Evolutionary conservation across 2,888 invertebrate species (phyloP).

Genomic region (Xylocampa areola): DNA sequence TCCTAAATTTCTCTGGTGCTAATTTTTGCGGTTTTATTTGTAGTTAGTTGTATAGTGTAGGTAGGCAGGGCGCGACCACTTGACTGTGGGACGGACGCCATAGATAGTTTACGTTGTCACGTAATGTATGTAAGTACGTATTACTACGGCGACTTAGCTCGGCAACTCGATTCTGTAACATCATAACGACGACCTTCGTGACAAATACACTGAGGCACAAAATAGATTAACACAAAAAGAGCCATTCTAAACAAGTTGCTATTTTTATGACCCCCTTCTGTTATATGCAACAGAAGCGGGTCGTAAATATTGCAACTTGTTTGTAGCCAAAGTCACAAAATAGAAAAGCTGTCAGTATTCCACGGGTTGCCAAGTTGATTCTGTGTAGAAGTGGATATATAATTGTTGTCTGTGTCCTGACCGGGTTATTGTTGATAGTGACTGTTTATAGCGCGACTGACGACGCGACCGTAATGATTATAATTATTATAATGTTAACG

Average conservation of each 20-base stretch:
- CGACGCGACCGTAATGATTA: slow-evolving; percentile 34
- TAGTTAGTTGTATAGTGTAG: slow-evolving; percentile 50
- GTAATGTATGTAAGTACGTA: slow-evolving; percentile 33
- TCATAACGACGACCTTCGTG: not conserved
- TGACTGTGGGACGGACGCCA: slow-evolving; percentile 33
- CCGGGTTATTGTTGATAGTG: slow-evolving; percentile 29
- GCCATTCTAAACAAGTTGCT: no score
- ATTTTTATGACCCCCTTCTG: no score
- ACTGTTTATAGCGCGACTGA: slow-evolving; percentile 29
- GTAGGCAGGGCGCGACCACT: slow-evolving; percentile 32
- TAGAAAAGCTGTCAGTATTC: not conserved
- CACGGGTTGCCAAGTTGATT: slow-evolving; percentile 13
- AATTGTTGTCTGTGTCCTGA: slow-evolving; percentile 55
- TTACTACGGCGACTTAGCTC: slow-evolving; percentile 13
- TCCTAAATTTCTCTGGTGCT: slow-evolving; percentile 83
- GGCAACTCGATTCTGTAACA: slow-evolving; percentile 10
- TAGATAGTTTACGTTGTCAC: slow-evolving; percentile 27
- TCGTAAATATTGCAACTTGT: no score
- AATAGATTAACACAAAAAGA: not conserved
- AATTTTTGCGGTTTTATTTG: slow-evolving; percentile 70
- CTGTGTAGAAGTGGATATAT: slow-evolving; percentile 32
- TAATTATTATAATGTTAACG: slow-evolving; percentile 45
- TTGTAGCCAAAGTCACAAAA: not conserved
- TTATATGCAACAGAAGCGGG: no score
- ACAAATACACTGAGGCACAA: not conserved